Evolutionary conservation across 2,113 vertebrate species (phyloP), one percentile per base, ranked within the genome.

Genomic region (Lepisosteus oculatus): DNA sequence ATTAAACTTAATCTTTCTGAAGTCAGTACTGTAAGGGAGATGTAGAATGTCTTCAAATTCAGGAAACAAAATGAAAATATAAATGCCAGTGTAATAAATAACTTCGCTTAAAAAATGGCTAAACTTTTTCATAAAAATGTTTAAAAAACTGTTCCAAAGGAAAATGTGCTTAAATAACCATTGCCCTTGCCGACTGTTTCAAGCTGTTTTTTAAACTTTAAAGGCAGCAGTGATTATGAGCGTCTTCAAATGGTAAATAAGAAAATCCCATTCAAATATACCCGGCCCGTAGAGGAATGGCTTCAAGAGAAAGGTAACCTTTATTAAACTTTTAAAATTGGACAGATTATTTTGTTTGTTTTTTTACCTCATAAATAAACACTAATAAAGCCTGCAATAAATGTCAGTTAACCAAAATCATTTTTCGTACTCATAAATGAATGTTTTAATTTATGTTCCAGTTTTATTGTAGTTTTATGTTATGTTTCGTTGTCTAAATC

Each of bases 241-340:
- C 96, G 95, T 89, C 95, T 95, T 95, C 96, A 97, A 96, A 98
- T 96, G 95, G 96, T 95, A 94, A 98, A 97, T 97, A 97, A 96
- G 95, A 98, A 98, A 97, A 97, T 98, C 94, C 95, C 97, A 88
- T 98, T 97, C 96, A 98, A 98, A 96, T 96, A 98, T 95, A 96
- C 96, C 93, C 95, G 97, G 84, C 95, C 95, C 68, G 95, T 98
- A 93, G 97, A 99, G 84, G 97, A 99, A 88, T 97, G 96, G 94
- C 95, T 97, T 88, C 97, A 98, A 89, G 97, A 99, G 91, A 99
- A 99, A 99, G 97, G 97, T 98, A 99, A 99, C 89, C 88, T 88
- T 91, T 85, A 85, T 92, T 90, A 85, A 92, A 90, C 85, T 93
- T 94, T 90, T 86, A 88, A 85, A 87, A 90, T 91, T 82, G 82